A percentile compares a stretch with the other conserved stretches of the same genome.
Evolutionary conservation across 2,113 vertebrate genomes (phyloP).

Genomic region (Podilymbus podiceps): DNA sequence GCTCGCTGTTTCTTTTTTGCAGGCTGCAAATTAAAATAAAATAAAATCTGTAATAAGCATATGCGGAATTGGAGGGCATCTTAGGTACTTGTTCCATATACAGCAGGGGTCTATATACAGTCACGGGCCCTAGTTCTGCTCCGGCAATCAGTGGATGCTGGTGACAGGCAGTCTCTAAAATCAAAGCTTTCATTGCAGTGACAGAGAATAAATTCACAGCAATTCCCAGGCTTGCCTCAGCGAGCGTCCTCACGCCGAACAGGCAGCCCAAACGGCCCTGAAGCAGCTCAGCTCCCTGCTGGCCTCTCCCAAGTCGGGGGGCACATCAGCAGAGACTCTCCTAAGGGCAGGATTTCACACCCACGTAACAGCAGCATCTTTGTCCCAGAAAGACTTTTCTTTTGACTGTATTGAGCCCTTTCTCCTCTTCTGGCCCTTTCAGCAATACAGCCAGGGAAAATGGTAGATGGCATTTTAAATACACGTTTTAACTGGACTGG

Average conservation of each 20-base stretch:
- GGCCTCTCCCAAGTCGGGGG: background rate
- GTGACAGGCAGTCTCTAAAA: background rate
- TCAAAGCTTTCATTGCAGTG: background rate
- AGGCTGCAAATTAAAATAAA: slow-evolving; percentile 75
- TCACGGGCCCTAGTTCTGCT: background rate
- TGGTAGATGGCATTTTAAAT: background rate
- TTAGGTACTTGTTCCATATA: background rate
- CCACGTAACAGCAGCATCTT: background rate
- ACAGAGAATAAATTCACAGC: background rate
- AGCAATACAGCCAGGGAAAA: background rate
- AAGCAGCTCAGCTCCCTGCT: background rate
- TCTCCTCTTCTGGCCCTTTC: background rate
- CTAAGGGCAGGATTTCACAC: background rate
- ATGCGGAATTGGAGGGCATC: background rate
- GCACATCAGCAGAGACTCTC: background rate
- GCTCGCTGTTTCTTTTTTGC: slow-evolving; percentile 94
- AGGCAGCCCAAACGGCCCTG: background rate
- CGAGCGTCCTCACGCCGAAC: background rate
- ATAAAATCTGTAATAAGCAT: background rate
- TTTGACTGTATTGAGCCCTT: background rate
- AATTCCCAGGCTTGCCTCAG: background rate
- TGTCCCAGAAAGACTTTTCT: background rate
- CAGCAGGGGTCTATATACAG: background rate
- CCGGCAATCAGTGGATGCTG: background rate
- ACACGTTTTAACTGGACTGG: background rate